Percentiles rank a stretch among this genome's conserved stretches.
phyloP scores from a whole-genome alignment of 1,140 invertebrate genomes.

The Drosophila santomea region DNA sequence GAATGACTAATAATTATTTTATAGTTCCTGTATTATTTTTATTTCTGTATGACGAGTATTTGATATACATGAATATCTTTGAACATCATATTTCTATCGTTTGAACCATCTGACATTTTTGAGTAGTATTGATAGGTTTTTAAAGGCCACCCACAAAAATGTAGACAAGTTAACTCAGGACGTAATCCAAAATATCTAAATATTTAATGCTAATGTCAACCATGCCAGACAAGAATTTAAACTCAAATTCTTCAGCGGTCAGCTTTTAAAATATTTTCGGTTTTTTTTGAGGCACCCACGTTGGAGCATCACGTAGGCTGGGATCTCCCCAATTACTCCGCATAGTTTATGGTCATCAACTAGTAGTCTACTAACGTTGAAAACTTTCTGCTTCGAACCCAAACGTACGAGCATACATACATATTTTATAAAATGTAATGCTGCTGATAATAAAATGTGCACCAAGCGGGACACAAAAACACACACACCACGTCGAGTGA shows the following conservation, averaged over 20 bases:
- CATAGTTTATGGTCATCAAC: conserved; percentile 48
- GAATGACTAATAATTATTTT: no score
- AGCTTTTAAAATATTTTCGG: conserved; percentile 23
- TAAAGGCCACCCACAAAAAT: background rate
- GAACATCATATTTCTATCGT: no score
- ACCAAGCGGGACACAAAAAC: conserved; percentile 10
- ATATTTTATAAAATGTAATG: conserved; percentile 79
- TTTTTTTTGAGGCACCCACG: conserved; percentile 9
- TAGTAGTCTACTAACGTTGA: conserved; percentile 35
- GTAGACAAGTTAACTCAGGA: background rate
- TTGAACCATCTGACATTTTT: no score
- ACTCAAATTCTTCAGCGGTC: conserved; percentile 42
- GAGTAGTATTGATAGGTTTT: no score
- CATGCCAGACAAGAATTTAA: conserved; percentile 5
- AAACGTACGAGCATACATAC: conserved; percentile 8
- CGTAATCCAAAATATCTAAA: background rate
- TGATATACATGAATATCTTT: no score
- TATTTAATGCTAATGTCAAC: background rate
- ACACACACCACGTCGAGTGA: conserved; percentile 34
- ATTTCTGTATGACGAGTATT: no score
- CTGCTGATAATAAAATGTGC: conserved; percentile 74
- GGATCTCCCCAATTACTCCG: conserved; percentile 27
- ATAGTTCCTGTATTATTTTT: no score
- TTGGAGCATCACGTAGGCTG: conserved; percentile 27
- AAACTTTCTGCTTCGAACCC: conserved; percentile 43